Evolutionary conservation across 1,140 invertebrate species (phyloP).

Genomic region (Fragariocoptes setiger): DNA sequence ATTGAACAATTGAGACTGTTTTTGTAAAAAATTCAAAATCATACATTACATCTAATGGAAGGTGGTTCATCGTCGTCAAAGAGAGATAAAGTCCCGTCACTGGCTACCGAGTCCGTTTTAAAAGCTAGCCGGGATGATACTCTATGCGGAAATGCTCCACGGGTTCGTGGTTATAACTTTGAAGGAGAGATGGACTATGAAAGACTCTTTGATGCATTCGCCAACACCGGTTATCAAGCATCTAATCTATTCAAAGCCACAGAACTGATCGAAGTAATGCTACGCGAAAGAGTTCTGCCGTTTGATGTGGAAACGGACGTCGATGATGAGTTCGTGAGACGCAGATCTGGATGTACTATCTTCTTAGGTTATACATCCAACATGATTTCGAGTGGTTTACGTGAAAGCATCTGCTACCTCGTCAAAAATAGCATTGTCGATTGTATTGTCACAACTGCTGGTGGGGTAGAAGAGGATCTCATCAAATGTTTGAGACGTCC

Average conservation of each 20-base stretch:
- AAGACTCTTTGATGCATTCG: conserved; percentile 42
- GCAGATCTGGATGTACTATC: conserved; percentile 58
- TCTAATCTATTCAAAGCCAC: conserved; percentile 71
- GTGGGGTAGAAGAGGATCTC: conserved; percentile 91
- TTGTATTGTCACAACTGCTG: conserved; percentile 84
- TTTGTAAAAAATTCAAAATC: too few relatives aligned
- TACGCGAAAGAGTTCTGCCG: conserved; percentile 25
- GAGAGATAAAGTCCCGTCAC: neutral
- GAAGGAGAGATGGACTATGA: conserved; percentile 64
- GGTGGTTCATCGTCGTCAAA: too few relatives aligned
- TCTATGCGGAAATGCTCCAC: neutral
- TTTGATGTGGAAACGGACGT: conserved; percentile 30
- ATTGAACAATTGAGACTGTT: too few relatives aligned
- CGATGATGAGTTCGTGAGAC: conserved; percentile 37
- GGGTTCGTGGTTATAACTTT: conserved; percentile 52
- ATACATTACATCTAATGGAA: too few relatives aligned
- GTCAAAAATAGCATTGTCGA: conserved; percentile 74
- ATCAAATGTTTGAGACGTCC: conserved; percentile 54
- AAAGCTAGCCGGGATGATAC: neutral
- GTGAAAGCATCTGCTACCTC: conserved; percentile 63
- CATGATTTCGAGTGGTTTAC: conserved; percentile 67
- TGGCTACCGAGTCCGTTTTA: neutral
- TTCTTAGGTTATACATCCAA: conserved; percentile 96
- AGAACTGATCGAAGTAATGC: conserved; percentile 69
- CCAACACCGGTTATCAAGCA: conserved; percentile 68